A percentile compares a stretch with the other conserved stretches of the same genome.
phyloP scores from a whole-genome alignment of 2,888 invertebrate species.

The Drosophila mayaguana region DNA sequence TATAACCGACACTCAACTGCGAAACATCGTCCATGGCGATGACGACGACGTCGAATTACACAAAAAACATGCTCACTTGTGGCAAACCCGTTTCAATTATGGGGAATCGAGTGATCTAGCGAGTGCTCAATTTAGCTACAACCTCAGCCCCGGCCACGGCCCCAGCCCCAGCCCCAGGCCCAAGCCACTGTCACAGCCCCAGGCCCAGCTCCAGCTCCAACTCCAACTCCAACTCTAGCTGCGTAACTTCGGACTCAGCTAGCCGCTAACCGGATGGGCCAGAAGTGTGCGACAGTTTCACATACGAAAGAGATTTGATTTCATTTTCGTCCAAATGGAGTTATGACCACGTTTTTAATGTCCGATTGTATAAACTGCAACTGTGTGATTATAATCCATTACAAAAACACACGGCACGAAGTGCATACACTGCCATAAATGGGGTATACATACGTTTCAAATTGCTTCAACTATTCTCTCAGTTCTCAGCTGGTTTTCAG shows the following conservation, averaged over 20 bases:
- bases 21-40: slow-evolving; percentile 65
- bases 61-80: slow-evolving; percentile 71
- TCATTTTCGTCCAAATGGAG: slow-evolving; percentile 69
- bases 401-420: slow-evolving; percentile 9
- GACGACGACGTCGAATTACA: slow-evolving; percentile 42
- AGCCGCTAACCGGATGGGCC: slow-evolving; percentile 63
- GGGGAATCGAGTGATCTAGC: slow-evolving; percentile 57
- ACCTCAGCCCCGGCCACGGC: slow-evolving; percentile 30
- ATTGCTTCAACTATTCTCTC: background rate
- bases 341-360: slow-evolving; percentile 68
- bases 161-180: background rate
- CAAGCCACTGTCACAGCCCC: slow-evolving; percentile 17
- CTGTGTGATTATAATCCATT: slow-evolving; percentile 19
- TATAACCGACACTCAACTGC: slow-evolving; percentile 78
- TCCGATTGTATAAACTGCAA: slow-evolving; percentile 52
- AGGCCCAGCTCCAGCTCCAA: slow-evolving; percentile 13
- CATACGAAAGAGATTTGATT: slow-evolving; percentile 66
- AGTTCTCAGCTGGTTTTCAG: background rate
- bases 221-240: slow-evolving; percentile 16
- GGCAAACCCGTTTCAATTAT: slow-evolving; percentile 79
- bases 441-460: background rate
- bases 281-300: slow-evolving; percentile 64
- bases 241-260: slow-evolving; percentile 8
- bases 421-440: slow-evolving; percentile 37
- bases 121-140: slow-evolving; percentile 44